Conservation (phyloP, 2,113 vertebrate genomes). For the Pimephales promelas region DNA sequence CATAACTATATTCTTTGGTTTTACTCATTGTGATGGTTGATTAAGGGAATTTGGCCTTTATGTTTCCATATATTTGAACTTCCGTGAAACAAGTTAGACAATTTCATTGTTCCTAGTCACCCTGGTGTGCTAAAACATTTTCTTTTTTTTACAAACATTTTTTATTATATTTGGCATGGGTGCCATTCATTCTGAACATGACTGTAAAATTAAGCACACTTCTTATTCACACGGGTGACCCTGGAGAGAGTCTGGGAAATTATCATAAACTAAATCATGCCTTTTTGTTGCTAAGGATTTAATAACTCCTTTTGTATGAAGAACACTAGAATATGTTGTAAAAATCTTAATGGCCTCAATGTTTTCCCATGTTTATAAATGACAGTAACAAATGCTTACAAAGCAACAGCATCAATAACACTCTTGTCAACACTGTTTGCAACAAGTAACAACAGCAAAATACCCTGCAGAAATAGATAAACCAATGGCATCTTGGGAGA, state of each 20-base stretch:
- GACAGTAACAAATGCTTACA: neutral
- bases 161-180: too few species aligned
- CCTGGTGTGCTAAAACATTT: too few species aligned
- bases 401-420: neutral
- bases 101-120: too few species aligned
- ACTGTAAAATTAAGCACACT: too few species aligned
- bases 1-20: too few species aligned
- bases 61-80: too few species aligned
- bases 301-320: neutral
- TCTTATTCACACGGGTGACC: too few species aligned
- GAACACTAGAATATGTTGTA: neutral
- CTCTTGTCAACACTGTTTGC: neutral
- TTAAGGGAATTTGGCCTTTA: too few species aligned
- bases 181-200: too few species aligned
- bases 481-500: slow-evolving; percentile 33
- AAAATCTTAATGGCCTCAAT: neutral
- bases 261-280: neutral
- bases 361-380: neutral
- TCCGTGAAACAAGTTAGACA: too few species aligned
- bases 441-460: slow-evolving; percentile 15
- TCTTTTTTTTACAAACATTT: too few species aligned
- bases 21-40: too few species aligned
- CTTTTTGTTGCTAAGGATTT: neutral
- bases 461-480: slow-evolving; percentile 15
- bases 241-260: neutral